Conservation (phyloP, 2,113 vertebrate genomes). For the Heliornis fulica region DNA sequence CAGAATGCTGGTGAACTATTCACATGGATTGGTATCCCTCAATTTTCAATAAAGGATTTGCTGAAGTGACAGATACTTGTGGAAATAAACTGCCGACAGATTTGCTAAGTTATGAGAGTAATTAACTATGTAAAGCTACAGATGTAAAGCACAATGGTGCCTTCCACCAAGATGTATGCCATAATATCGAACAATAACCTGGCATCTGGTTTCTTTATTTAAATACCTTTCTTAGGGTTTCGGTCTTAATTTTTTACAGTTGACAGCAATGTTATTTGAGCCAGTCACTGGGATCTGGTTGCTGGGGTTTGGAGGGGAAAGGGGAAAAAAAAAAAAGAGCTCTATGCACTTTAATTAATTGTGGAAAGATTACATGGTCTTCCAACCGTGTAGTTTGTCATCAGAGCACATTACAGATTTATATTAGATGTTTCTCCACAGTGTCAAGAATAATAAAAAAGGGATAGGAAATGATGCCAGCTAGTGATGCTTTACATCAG, state of each 20-base stretch:
- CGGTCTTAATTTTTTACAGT: constrained; percentile 97
- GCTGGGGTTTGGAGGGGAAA: constrained; percentile 9
- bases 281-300: constrained; percentile 97
- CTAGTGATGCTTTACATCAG: constrained; percentile 83
- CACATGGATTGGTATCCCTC: constrained; percentile 52
- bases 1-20: background rate
- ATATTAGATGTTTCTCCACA: constrained; percentile 99
- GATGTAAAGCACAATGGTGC: constrained; percentile 85
- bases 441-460: constrained; percentile 99
- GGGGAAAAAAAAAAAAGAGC: background rate
- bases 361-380: constrained; percentile 99
- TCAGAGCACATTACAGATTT: constrained; percentile 99
- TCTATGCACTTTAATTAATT: constrained; percentile 99
- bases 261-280: constrained; percentile 96
- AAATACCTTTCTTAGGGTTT: constrained; percentile 89
- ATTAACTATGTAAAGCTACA: constrained; percentile 87
- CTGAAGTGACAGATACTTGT: constrained; percentile 56
- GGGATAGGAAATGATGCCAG: constrained; percentile 89
- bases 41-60: constrained; percentile 59
- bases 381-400: constrained; percentile 99
- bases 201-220: constrained; percentile 92
- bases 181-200: constrained; percentile 81
- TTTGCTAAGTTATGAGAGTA: constrained; percentile 79
- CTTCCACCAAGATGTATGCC: constrained; percentile 78
- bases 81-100: constrained; percentile 78